Evolutionary conservation across 2,113 vertebrate species (phyloP).

Genomic region (Peromyscus californicus): DNA sequence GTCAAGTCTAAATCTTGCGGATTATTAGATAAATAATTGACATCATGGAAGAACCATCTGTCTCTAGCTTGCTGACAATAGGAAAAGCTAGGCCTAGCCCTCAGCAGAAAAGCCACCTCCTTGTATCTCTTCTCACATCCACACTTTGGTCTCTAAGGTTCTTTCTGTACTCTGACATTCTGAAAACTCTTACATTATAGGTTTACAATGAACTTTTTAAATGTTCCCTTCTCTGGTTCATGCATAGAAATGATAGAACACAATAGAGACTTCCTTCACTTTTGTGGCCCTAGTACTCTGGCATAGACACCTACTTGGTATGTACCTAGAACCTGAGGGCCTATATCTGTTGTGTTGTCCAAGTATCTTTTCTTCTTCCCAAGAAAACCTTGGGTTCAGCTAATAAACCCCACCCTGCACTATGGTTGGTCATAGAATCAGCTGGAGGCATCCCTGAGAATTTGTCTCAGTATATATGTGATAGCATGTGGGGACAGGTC

Average conservation of each 20-base stretch:
- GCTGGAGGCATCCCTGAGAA: not conserved
- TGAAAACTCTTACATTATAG: slow-evolving; percentile 23
- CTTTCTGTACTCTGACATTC: slow-evolving; percentile 3
- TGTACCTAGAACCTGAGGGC: not conserved
- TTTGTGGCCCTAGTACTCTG: not conserved
- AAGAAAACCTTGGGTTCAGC: not conserved
- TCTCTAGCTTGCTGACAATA: slow-evolving; percentile 47
- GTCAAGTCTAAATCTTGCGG: slow-evolving; percentile 44
- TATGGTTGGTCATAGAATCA: not conserved
- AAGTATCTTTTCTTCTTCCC: not conserved
- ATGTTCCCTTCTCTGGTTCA: not conserved
- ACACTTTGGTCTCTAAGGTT: not conserved
- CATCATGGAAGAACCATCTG: not conserved
- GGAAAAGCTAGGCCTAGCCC: slow-evolving; percentile 10
- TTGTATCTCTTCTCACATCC: not conserved
- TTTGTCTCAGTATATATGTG: not conserved
- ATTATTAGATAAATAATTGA: slow-evolving; percentile 66
- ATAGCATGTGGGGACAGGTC: not conserved
- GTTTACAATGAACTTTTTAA: slow-evolving; percentile 33
- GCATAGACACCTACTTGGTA: not conserved
- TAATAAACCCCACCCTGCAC: not conserved
- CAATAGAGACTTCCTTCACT: not conserved
- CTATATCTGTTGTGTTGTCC: not conserved
- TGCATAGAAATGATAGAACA: not conserved
- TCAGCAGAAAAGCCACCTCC: not conserved